phyloP scores from a whole-genome alignment of 2,888 invertebrate species.

The Ophraella communa region DNA sequence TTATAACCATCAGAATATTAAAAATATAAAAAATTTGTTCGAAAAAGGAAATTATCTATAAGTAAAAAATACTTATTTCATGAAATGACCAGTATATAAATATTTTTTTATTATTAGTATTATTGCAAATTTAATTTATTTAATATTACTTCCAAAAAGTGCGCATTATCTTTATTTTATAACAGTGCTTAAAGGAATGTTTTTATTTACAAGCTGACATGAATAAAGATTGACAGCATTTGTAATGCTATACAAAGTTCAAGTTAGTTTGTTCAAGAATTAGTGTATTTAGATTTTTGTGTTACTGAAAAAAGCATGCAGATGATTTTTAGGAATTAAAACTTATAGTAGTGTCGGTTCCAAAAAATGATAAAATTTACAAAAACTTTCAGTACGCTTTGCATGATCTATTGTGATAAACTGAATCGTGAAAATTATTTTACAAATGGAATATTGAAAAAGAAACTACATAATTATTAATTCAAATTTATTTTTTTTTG shows the following conservation, averaged over 20 bases:
- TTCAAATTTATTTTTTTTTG: constrained; percentile 5
- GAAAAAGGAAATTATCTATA: too few relatives aligned
- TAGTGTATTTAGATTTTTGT: constrained; percentile 35
- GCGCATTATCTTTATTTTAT: too few relatives aligned
- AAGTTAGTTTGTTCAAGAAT: constrained; percentile 43
- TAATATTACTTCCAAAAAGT: neutral
- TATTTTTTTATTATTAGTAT: too few relatives aligned
- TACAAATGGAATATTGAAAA: neutral
- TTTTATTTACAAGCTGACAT: constrained; percentile 40
- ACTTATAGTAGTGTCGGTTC: constrained; percentile 14
- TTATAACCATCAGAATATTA: too few relatives aligned
- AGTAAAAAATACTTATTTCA: too few relatives aligned
- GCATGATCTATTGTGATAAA: neutral
- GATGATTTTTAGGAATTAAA: constrained; percentile 15
- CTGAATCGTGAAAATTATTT: neutral
- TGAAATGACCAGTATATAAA: too few relatives aligned
- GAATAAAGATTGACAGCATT: constrained; percentile 29
- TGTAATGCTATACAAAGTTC: constrained; percentile 31
- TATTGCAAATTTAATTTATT: neutral
- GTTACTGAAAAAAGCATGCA: constrained; percentile 34
- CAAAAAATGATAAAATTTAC: constrained; percentile 1
- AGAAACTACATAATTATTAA: neutral
- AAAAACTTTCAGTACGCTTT: neutral
- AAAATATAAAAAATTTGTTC: too few relatives aligned
- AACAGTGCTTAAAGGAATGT: constrained; percentile 1